phyloP scores from a whole-genome alignment of 1,140 invertebrate species.

The Probaryconus sp. region DNA sequence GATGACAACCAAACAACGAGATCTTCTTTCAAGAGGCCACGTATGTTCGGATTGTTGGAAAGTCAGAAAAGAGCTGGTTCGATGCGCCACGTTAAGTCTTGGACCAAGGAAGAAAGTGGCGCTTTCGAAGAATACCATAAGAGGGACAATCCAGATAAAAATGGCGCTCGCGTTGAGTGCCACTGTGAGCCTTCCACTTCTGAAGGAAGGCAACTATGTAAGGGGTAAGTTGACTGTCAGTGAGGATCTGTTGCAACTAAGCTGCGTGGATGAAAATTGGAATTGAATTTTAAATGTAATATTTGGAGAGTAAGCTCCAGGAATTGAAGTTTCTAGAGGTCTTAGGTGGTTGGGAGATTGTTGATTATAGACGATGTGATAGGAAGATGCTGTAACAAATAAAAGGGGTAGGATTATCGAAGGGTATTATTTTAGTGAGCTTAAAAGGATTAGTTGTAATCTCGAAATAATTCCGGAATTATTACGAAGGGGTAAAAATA shows the following conservation, averaged over 20 bases:
- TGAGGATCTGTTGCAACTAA: constrained; percentile 11
- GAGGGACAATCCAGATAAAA: background rate
- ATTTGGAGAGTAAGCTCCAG: background rate
- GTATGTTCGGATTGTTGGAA: constrained; percentile 28
- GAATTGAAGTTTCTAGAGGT: too few relatives aligned
- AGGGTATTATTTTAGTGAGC: too few relatives aligned
- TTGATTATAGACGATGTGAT: too few relatives aligned
- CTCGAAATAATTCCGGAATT: too few relatives aligned
- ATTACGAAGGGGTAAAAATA: too few relatives aligned
- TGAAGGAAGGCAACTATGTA: constrained; percentile 23
- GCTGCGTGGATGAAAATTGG: background rate
- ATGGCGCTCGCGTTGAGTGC: constrained; percentile 31
- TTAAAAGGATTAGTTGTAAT: too few relatives aligned
- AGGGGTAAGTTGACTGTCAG: constrained; percentile 55
- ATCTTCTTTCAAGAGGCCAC: constrained; percentile 22
- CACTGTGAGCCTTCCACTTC: constrained; percentile 58
- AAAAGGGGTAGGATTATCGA: too few relatives aligned
- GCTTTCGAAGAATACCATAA: background rate
- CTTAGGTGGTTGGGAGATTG: too few relatives aligned
- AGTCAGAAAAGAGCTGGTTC: constrained; percentile 7
- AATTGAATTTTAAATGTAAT: background rate
- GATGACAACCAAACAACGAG: constrained; percentile 9
- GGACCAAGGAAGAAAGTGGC: constrained; percentile 58
- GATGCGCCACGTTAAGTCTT: constrained; percentile 61
- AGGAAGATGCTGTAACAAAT: too few relatives aligned